phyloP scores from a whole-genome alignment of 2,797 vertebrate genomes.

The Tinamus major region DNA sequence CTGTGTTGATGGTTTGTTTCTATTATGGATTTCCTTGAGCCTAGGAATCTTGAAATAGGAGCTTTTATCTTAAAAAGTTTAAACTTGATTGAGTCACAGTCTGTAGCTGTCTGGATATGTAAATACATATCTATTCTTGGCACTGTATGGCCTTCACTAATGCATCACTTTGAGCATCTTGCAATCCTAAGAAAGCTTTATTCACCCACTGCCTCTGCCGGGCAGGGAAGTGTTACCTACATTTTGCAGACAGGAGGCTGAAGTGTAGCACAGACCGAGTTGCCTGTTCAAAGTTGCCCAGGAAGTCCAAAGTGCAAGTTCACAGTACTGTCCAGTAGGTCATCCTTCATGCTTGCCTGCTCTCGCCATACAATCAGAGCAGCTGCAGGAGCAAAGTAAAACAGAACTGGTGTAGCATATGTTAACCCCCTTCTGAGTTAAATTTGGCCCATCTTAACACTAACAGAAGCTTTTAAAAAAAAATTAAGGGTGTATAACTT shows the following conservation, averaged over 20 bases:
- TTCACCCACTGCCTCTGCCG: background rate
- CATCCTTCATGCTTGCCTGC: background rate
- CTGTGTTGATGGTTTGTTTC: slow-evolving; percentile 37
- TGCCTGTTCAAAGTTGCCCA: background rate
- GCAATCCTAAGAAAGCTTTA: background rate
- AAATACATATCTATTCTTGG: background rate
- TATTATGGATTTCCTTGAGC: slow-evolving; percentile 48
- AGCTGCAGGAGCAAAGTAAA: background rate
- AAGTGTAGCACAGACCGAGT: background rate
- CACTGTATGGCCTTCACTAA: background rate
- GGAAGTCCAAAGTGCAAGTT: background rate
- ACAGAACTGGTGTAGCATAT: background rate
- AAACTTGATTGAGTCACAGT: slow-evolving; percentile 26
- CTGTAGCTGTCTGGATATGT: slow-evolving; percentile 18
- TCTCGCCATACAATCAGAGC: background rate
- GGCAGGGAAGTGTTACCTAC: background rate
- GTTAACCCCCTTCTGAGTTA: background rate
- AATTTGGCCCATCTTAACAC: background rate
- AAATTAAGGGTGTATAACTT: background rate
- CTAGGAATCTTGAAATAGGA: slow-evolving; percentile 41
- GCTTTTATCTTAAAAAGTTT: slow-evolving; percentile 48
- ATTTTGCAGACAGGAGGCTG: background rate
- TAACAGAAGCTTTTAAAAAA: background rate
- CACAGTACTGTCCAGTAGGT: background rate
- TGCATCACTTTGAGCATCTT: background rate